phyloP scores from a whole-genome alignment of 2,113 vertebrate species.

The Chauna torquata region DNA sequence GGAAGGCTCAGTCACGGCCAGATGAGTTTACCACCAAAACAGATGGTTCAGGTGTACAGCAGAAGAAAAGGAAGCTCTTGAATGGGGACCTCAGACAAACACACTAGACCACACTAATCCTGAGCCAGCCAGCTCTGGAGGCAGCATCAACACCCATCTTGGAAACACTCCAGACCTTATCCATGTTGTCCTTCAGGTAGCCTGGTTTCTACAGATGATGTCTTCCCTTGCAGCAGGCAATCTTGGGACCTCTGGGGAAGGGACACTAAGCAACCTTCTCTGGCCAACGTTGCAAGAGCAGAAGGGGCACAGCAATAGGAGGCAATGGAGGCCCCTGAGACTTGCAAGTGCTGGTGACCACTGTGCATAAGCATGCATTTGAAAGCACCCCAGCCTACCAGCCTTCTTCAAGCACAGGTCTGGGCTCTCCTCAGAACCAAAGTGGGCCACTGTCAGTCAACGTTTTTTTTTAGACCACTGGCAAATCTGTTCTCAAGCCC shows the following conservation, averaged over 20 bases:
- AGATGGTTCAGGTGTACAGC: not conserved
- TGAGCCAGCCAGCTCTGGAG: not conserved
- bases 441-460: not conserved
- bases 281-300: not conserved
- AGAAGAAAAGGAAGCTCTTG: not conserved
- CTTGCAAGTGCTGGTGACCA: not conserved
- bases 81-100: not conserved
- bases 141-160: not conserved
- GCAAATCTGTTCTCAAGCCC: not conserved
- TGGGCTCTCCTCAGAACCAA: not conserved
- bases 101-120: not conserved
- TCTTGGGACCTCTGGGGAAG: not conserved
- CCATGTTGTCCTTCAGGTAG: not conserved
- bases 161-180: not conserved
- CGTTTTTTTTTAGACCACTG: not conserved
- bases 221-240: not conserved
- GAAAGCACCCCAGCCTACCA: no score
- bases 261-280: not conserved
- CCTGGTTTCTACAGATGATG: not conserved
- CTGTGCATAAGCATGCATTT: not conserved
- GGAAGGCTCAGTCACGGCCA: not conserved
- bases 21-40: not conserved
- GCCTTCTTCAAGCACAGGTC: not conserved
- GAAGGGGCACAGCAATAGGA: not conserved
- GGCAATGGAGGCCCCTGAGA: not conserved